A percentile compares a stretch with the other conserved stretches of the same genome.
Evolutionary conservation across 2,888 invertebrate species (phyloP).

Genomic region (Cheiracanthium punctorium): DNA sequence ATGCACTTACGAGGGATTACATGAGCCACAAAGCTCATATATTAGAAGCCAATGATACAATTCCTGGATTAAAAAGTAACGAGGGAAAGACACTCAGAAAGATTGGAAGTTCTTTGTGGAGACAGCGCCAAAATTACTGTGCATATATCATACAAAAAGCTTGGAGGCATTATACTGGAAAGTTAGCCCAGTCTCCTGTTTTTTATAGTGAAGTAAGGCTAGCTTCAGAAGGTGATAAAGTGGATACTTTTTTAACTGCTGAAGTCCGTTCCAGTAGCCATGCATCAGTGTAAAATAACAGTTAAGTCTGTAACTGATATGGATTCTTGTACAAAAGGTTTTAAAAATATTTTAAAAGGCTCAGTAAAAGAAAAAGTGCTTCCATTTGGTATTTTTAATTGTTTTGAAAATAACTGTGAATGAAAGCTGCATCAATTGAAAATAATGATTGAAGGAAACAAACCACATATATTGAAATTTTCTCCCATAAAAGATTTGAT

Average conservation of each 20-base stretch:
- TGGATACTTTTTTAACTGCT: conserved; percentile 58
- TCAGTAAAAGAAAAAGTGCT: conserved; percentile 47
- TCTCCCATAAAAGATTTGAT: not conserved
- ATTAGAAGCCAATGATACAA: conserved; percentile 29
- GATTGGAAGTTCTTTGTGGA: conserved; percentile 58
- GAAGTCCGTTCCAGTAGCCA: conserved; percentile 46
- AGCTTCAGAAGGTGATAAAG: conserved; percentile 46
- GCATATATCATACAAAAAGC: conserved; percentile 56
- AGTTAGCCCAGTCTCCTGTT: conserved; percentile 39
- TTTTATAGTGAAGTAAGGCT: conserved; percentile 63
- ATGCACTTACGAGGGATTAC: conserved; percentile 60
- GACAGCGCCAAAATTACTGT: conserved; percentile 58
- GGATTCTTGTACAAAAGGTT: not conserved
- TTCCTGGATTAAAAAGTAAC: conserved; percentile 39
- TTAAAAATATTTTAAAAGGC: conserved; percentile 21
- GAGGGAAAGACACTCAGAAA: conserved; percentile 58
- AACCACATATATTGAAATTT: not conserved
- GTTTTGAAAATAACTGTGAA: not conserved
- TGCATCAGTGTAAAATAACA: conserved; percentile 47
- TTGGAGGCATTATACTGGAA: conserved; percentile 52
- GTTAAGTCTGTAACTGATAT: not conserved
- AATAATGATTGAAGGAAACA: not conserved
- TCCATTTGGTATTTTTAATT: conserved; percentile 32
- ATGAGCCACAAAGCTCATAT: conserved; percentile 55
- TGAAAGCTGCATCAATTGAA: not conserved